Conservation (phyloP, 2,113 vertebrate species). For the Thryonomys swinderianus region DNA sequence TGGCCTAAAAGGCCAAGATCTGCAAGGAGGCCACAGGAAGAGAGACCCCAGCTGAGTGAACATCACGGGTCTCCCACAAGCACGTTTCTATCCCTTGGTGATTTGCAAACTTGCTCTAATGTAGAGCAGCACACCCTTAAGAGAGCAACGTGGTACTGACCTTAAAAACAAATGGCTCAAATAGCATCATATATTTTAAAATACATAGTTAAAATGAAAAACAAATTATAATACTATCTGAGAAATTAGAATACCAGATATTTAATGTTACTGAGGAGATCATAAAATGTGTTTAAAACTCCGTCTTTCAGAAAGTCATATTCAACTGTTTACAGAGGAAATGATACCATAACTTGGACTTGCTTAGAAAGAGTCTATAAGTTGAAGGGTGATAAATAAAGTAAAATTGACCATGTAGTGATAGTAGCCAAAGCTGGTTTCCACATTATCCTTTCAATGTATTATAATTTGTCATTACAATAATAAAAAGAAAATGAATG, state of each 20-base stretch:
- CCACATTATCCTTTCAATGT: background rate
- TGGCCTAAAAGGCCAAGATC: background rate
- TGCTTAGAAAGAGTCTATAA: background rate
- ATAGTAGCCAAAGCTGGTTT: background rate
- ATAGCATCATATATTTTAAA: background rate
- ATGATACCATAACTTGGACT: background rate
- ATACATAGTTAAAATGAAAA: background rate
- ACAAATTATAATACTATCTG: background rate
- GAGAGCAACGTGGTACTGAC: background rate
- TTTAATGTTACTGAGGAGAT: background rate
- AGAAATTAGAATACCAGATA: background rate
- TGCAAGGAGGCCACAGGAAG: background rate
- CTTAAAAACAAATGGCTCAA: conserved; percentile 4
- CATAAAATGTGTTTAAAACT: background rate
- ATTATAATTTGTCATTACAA: background rate
- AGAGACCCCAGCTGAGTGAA: background rate
- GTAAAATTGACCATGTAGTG: background rate
- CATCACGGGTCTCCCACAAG: background rate
- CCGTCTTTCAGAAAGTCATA: background rate
- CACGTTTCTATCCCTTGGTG: background rate
- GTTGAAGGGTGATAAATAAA: background rate
- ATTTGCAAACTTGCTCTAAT: background rate
- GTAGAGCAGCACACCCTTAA: background rate
- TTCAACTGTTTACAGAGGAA: background rate
- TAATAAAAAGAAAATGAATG: conserved; percentile 18